phyloP scores from a whole-genome alignment of 2,888 invertebrate species.

The Caenorhabditis becei region DNA sequence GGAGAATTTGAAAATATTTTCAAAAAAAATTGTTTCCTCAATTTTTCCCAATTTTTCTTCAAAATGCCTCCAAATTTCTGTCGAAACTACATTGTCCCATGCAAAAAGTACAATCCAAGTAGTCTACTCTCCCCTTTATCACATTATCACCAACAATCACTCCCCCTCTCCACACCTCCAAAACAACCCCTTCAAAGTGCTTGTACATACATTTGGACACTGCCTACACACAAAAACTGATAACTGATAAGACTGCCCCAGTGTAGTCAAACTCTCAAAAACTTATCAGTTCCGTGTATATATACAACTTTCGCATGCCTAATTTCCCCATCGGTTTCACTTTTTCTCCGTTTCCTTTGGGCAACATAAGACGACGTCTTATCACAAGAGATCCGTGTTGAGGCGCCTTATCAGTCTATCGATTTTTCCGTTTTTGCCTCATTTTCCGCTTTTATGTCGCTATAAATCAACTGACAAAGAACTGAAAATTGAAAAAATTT shows the following conservation, averaged over 20 bases:
- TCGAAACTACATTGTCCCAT: too few relatives aligned
- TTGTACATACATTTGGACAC: too few relatives aligned
- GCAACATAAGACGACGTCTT: conserved; percentile 7
- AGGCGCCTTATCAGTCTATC: conserved; percentile 28
- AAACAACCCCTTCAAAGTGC: not conserved
- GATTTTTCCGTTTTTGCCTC: conserved; percentile 19
- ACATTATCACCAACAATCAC: not conserved
- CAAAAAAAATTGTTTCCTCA: too few relatives aligned
- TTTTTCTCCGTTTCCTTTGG: not conserved
- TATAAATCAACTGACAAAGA: conserved; percentile 2
- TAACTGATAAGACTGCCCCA: not conserved
- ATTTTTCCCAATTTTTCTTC: too few relatives aligned
- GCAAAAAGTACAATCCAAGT: too few relatives aligned
- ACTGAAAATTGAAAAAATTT: too few relatives aligned
- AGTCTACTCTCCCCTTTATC: too few relatives aligned
- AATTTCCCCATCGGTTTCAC: not conserved
- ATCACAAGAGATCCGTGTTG: conserved; percentile 36
- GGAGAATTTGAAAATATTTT: too few relatives aligned
- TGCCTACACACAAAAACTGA: conserved; percentile 3
- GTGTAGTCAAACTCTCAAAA: not conserved
- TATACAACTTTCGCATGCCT: not conserved
- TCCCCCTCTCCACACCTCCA: not conserved
- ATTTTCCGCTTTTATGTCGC: not conserved
- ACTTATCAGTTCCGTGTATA: not conserved
- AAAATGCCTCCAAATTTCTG: too few relatives aligned